phyloP scores from a whole-genome alignment of 2,888 invertebrate genomes.

The Athalia circularis region DNA sequence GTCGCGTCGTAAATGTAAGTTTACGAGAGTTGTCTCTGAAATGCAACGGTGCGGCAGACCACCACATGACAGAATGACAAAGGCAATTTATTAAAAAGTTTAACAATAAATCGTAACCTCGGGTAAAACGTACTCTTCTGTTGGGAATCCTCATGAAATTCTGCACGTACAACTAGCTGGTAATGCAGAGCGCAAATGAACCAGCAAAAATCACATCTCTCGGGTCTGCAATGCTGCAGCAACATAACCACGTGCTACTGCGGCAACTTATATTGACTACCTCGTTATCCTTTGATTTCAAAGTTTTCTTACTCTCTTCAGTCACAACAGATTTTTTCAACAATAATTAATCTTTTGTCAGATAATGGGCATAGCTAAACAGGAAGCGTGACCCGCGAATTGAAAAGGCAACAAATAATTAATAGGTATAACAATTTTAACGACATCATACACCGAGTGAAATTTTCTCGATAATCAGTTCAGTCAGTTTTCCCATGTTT shows the following conservation, averaged over 20 bases:
- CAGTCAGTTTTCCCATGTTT: too few relatives aligned
- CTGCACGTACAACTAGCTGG: neutral
- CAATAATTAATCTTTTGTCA: too few relatives aligned
- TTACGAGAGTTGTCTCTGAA: slow-evolving; percentile 31
- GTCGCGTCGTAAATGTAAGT: slow-evolving; percentile 36
- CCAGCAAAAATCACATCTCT: neutral
- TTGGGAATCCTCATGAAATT: neutral
- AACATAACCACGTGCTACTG: neutral
- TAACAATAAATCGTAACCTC: slow-evolving; percentile 23
- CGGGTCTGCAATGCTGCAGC: neutral
- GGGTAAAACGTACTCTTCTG: neutral
- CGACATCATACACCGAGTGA: too few relatives aligned
- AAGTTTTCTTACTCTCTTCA: too few relatives aligned
- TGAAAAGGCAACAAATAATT: too few relatives aligned
- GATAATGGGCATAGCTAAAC: too few relatives aligned
- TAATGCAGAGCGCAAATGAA: neutral
- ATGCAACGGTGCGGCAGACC: neutral
- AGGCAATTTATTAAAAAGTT: slow-evolving; percentile 41
- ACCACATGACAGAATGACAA: slow-evolving; percentile 24
- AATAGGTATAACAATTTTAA: too few relatives aligned
- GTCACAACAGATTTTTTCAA: too few relatives aligned
- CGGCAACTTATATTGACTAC: neutral
- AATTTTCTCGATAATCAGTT: too few relatives aligned
- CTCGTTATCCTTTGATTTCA: too few relatives aligned
- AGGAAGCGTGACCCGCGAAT: too few relatives aligned